Conservation (phyloP, 2,113 vertebrate species). For the Hippocampus zosterae region DNA sequence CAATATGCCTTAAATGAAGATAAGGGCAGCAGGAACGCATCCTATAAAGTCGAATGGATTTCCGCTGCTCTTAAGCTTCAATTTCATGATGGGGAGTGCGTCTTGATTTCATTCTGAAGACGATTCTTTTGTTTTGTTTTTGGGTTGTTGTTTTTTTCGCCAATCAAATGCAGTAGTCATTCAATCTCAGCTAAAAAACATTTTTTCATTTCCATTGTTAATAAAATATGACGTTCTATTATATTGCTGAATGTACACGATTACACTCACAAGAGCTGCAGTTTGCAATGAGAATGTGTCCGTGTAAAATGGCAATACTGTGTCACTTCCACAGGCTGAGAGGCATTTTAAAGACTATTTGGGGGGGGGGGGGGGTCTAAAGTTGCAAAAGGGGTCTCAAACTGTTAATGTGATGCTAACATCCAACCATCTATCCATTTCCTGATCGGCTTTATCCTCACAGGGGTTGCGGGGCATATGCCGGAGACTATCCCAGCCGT, state of each 20-base stretch:
- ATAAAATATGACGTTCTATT: background rate
- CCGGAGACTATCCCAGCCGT: too few species aligned
- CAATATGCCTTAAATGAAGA: conserved; percentile 44
- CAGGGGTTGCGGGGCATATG: too few species aligned
- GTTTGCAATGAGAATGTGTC: background rate
- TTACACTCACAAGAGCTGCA: background rate
- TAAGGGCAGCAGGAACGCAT: conserved; percentile 24
- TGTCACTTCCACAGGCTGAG: too few species aligned
- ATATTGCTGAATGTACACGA: background rate
- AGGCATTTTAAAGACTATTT: background rate
- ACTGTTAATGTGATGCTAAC: too few species aligned
- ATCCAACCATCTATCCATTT: too few species aligned
- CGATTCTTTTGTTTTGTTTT: background rate
- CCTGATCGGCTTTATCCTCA: too few species aligned
- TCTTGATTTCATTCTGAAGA: conserved; percentile 55
- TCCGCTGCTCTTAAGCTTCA: conserved; percentile 41
- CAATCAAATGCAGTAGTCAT: too few species aligned
- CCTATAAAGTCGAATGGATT: conserved; percentile 51
- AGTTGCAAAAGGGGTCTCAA: too few species aligned
- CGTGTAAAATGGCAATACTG: background rate
- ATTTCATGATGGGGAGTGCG: conserved; percentile 35
- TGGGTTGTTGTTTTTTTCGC: too few species aligned
- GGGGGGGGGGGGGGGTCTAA: too few species aligned
- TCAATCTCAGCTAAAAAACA: too few species aligned
- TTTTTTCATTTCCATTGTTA: conserved; percentile 24